Conservation (phyloP, 1,140 invertebrate species). For the Parasteatoda tepidariorum region DNA sequence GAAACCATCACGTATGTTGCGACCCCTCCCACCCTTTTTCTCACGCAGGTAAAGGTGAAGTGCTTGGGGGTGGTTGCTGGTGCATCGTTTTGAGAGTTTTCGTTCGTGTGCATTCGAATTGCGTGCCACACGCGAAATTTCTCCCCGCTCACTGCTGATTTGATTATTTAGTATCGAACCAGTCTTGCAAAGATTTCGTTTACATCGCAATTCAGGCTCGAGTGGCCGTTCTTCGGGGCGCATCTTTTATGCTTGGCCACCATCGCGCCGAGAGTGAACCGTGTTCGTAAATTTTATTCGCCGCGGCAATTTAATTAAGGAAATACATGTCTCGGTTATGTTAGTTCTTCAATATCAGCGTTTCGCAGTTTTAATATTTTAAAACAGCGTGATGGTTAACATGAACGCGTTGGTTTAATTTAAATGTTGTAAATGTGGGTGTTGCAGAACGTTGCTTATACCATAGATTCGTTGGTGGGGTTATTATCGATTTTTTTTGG, state of each 20-base stretch:
- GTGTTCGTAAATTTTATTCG: background rate
- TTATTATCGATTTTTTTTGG: no score
- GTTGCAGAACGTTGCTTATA: no score
- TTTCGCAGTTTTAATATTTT: no score
- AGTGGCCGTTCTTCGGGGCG: background rate
- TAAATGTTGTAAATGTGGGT: no score
- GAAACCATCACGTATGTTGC: constrained; percentile 19
- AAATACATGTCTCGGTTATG: background rate
- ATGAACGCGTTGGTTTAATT: no score
- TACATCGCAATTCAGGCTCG: background rate
- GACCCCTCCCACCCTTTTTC: background rate
- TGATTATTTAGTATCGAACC: constrained; percentile 48
- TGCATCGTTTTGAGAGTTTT: background rate
- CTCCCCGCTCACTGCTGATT: constrained; percentile 8
- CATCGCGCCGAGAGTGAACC: background rate
- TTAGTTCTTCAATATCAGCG: no score
- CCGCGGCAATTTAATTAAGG: background rate
- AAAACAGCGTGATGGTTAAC: no score
- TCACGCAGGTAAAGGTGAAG: background rate
- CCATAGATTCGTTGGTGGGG: no score
- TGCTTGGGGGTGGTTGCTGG: background rate
- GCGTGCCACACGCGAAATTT: constrained; percentile 34
- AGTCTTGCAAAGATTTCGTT: no score
- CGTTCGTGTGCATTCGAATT: no score
- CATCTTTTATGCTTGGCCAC: no score